Conservation (phyloP, 2,888 invertebrate genomes). For the Acanthacorydalis orientalis region DNA sequence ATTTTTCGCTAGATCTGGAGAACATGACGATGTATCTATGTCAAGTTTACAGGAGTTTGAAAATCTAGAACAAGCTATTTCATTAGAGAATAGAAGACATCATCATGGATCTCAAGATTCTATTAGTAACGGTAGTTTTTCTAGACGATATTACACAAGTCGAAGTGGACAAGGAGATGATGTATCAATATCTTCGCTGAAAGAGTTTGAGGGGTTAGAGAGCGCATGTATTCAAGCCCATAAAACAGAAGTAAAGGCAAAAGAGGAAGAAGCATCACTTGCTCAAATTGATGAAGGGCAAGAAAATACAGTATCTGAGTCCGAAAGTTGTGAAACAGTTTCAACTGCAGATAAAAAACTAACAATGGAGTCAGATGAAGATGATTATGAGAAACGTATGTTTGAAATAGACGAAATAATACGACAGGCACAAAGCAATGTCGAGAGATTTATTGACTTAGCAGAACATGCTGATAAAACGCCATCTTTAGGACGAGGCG, state of each 20-base stretch:
- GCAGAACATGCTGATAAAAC: constrained; percentile 37
- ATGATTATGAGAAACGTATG: constrained; percentile 47
- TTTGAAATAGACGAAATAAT: constrained; percentile 53
- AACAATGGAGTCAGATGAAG: constrained; percentile 35
- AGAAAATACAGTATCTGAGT: constrained; percentile 34
- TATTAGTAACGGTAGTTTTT: constrained; percentile 62
- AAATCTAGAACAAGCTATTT: constrained; percentile 70
- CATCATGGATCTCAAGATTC: constrained; percentile 75
- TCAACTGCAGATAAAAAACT: constrained; percentile 40
- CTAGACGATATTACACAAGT: constrained; percentile 49
- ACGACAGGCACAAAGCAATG: constrained; percentile 46
- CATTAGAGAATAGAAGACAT: constrained; percentile 56
- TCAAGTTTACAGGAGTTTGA: constrained; percentile 91
- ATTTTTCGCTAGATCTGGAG: constrained; percentile 64
- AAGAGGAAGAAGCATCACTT: constrained; percentile 69
- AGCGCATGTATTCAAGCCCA: constrained; percentile 73
- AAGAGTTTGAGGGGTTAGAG: constrained; percentile 86
- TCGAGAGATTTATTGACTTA: constrained; percentile 39
- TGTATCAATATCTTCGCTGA: constrained; percentile 68
- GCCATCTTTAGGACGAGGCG: constrained; percentile 31
- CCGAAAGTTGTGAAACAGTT: constrained; percentile 41
- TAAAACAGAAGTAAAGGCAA: constrained; percentile 63
- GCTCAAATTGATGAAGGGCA: constrained; percentile 33
- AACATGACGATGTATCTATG: constrained; percentile 83
- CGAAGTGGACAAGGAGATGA: constrained; percentile 70